Evolutionary conservation across 2,797 vertebrate species (phyloP), one percentile per base, ranked within the genome.

Genomic region (Falco rusticolus): DNA sequence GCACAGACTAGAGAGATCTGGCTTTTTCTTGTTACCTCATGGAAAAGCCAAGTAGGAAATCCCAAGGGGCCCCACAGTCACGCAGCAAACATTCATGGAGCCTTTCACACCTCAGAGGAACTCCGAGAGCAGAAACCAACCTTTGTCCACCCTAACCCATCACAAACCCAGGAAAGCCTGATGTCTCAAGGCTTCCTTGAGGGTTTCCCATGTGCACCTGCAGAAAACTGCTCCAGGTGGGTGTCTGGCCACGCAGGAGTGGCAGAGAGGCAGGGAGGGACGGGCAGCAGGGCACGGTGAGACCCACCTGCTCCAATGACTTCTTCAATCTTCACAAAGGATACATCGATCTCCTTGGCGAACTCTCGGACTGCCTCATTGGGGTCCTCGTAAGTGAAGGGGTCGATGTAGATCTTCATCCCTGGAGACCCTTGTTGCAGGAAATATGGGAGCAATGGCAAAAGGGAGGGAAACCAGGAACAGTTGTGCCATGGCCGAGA

Each of bases 321-420:
- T 97, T 99, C 99, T 97, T 99, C 99, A 41, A 99, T 99, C 98
- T 99, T 99, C 97, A 99, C 99, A 21, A 99, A 99, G 92, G 99
- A 99, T 69, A 99, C 99, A 21, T 99, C 99, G 0, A 99, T 99
- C 97, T 99, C 99, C 98, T 99, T 99, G 97, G 99, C 99, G 1
- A 99, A 99, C 96, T 99, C 99, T 43, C 99, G 98, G 29, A 99
- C 99, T 0, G 99, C 99, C 97, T 99, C 99, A 0, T 99, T 99
- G 95, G 99, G 99, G 95, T 99, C 99, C 93, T 99, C 99, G 0
- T 99, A 99, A 96, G 99, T 99, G 98, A 99, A 99, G 69, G 99
- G 99, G 96, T 99, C 99, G 5, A 99, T 99, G 98, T 99, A 99
- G 98, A 99, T 99, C 98, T 99, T 99, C 99, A 99, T 99, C 97